Conservation (phyloP, 2,113 vertebrate genomes). For the Leptobrachium leishanense region DNA sequence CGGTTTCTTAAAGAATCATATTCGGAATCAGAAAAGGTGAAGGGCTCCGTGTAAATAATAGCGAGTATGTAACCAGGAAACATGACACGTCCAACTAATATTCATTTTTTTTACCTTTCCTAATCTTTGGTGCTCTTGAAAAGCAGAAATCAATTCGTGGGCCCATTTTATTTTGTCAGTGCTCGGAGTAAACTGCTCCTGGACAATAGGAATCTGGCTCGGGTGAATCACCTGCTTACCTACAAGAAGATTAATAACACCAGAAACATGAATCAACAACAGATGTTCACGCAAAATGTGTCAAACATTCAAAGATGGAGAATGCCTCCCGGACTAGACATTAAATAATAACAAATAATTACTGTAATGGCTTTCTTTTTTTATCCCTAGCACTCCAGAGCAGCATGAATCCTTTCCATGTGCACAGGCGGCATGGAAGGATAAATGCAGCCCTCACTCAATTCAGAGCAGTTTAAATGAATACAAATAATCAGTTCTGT, state of each 20-base stretch:
- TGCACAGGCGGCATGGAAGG: slow-evolving; percentile 46
- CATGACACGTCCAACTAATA: neutral
- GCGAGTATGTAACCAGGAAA: neutral
- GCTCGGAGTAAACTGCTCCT: slow-evolving; percentile 93
- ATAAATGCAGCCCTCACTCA: slow-evolving; percentile 48
- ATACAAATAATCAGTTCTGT: slow-evolving; percentile 52
- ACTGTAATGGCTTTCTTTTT: slow-evolving; percentile 59
- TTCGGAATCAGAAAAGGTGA: too few relatives aligned
- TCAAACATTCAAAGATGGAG: slow-evolving; percentile 62
- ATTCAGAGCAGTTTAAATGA: slow-evolving; percentile 48
- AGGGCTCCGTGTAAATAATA: neutral
- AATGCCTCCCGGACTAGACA: slow-evolving; percentile 58
- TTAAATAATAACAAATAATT: slow-evolving; percentile 59
- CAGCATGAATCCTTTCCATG: slow-evolving; percentile 49
- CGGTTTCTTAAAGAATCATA: too few relatives aligned
- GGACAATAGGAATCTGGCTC: slow-evolving; percentile 87
- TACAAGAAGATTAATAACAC: slow-evolving; percentile 69
- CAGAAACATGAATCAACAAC: slow-evolving; percentile 62
- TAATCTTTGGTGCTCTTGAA: slow-evolving; percentile 86
- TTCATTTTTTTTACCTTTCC: slow-evolving; percentile 82
- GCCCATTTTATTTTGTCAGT: slow-evolving; percentile 88
- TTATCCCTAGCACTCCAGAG: slow-evolving; percentile 48
- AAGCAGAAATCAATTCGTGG: slow-evolving; percentile 87
- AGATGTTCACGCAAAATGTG: slow-evolving; percentile 69
- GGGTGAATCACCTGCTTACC: slow-evolving; percentile 99